phyloP scores from a whole-genome alignment of 2,797 vertebrate genomes.

The Pristis pectinata region DNA sequence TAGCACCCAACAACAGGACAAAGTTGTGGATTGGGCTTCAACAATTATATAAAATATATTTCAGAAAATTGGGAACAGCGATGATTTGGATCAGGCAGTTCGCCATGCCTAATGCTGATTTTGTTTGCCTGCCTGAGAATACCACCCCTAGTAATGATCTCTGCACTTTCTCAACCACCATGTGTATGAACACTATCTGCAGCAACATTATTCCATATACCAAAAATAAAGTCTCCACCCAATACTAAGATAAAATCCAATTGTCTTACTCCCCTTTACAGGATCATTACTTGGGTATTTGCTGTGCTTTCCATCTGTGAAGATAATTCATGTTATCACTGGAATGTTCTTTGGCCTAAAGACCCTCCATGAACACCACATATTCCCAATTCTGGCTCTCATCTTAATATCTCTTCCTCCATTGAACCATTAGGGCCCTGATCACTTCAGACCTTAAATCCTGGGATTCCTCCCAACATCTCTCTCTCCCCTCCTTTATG shows the following conservation, averaged over 20 bases:
- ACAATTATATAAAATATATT: background rate
- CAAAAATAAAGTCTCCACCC: background rate
- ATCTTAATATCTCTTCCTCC: background rate
- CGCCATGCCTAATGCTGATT: background rate
- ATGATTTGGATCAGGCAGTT: background rate
- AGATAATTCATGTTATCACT: background rate
- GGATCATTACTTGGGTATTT: background rate
- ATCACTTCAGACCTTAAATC: background rate
- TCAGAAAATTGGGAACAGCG: background rate
- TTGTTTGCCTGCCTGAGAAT: background rate
- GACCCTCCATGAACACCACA: background rate
- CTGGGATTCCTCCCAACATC: background rate
- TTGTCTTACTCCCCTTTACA: background rate
- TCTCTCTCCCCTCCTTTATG: background rate
- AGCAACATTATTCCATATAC: background rate
- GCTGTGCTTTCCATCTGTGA: background rate
- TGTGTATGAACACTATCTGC: background rate
- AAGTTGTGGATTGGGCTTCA: background rate
- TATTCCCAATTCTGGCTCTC: background rate
- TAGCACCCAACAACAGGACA: background rate
- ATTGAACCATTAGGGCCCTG: background rate
- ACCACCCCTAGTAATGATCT: background rate
- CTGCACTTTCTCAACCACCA: background rate
- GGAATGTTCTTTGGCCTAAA: background rate
- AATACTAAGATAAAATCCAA: background rate